Percentiles rank a stretch among this genome's conserved stretches.
Conservation (phyloP, 2,888 invertebrate genomes). For the Amiota minor region DNA sequence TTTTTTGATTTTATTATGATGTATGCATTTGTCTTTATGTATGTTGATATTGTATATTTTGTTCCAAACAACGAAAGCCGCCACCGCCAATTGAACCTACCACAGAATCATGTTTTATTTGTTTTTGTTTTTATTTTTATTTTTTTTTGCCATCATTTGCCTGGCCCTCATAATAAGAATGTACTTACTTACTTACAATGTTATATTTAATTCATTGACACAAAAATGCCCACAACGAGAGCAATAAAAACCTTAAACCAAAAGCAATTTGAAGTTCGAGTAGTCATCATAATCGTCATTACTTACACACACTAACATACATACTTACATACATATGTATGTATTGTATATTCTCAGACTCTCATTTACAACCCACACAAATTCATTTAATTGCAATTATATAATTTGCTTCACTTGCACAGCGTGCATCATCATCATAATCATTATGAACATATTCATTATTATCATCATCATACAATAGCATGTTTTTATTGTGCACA, state of each 20-base stretch:
- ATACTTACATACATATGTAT: not conserved
- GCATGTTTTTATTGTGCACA: slow-evolving; percentile 24
- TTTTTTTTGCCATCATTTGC: slow-evolving; percentile 31
- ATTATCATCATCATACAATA: too few species aligned
- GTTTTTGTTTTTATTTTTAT: slow-evolving; percentile 13
- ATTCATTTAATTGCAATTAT: slow-evolving; percentile 52
- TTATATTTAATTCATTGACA: slow-evolving; percentile 54
- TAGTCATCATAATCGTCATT: not conserved
- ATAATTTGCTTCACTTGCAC: slow-evolving; percentile 49
- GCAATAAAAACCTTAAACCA: not conserved
- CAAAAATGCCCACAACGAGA: slow-evolving; percentile 60
- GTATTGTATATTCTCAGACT: too few species aligned
- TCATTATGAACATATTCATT: too few species aligned
- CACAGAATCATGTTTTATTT: slow-evolving; percentile 12
- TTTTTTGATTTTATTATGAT: slow-evolving; percentile 49
- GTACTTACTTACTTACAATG: slow-evolving; percentile 22
- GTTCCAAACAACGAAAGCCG: slow-evolving; percentile 23
- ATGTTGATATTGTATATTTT: slow-evolving; percentile 24
- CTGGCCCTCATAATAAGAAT: slow-evolving; percentile 60
- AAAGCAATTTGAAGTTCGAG: slow-evolving; percentile 1
- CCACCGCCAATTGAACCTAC: slow-evolving; percentile 3
- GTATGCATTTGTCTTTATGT: slow-evolving; percentile 39
- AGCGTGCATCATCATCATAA: too few species aligned
- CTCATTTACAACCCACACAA: slow-evolving; percentile 35
- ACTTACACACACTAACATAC: slow-evolving; percentile 40